Conservation (phyloP, 2,113 vertebrate species). For the Cettia cetti region DNA sequence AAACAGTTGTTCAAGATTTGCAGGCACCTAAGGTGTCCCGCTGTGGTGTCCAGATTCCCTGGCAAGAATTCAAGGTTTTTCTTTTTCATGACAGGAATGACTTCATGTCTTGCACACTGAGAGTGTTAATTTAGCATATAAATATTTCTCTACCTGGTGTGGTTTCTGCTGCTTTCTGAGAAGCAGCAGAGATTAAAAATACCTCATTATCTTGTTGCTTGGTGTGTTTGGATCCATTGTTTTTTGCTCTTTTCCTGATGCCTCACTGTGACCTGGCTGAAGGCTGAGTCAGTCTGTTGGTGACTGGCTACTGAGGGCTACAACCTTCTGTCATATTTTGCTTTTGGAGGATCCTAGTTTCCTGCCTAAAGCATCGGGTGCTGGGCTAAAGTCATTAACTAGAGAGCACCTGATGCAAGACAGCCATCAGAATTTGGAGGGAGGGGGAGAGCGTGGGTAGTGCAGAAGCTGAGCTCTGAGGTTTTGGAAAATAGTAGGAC, state of each 20-base stretch:
- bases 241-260: not conserved
- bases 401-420: not conserved
- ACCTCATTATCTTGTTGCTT: not conserved
- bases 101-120: slow-evolving; percentile 34
- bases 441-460: accelerated
- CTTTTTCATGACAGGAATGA: not conserved
- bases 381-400: not conserved
- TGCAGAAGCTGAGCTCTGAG: not conserved
- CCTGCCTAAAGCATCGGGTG: not conserved
- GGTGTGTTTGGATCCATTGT: not conserved
- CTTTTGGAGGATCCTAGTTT: not conserved
- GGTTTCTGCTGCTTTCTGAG: slow-evolving; percentile 7
- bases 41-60: slow-evolving; percentile 2
- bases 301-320: not conserved
- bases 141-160: not conserved
- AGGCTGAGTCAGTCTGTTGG: not conserved
- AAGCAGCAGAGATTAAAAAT: not conserved
- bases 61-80: slow-evolving; percentile 36
- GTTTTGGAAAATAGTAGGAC: not conserved
- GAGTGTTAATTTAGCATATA: not conserved
- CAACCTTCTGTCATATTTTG: not conserved
- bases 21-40: not conserved
- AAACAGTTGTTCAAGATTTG: slow-evolving; percentile 17
- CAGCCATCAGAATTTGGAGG: not conserved
- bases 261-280: slow-evolving; percentile 22